Conservation (phyloP, 2,797 vertebrate genomes). For the Pseudomugil tenellus region DNA sequence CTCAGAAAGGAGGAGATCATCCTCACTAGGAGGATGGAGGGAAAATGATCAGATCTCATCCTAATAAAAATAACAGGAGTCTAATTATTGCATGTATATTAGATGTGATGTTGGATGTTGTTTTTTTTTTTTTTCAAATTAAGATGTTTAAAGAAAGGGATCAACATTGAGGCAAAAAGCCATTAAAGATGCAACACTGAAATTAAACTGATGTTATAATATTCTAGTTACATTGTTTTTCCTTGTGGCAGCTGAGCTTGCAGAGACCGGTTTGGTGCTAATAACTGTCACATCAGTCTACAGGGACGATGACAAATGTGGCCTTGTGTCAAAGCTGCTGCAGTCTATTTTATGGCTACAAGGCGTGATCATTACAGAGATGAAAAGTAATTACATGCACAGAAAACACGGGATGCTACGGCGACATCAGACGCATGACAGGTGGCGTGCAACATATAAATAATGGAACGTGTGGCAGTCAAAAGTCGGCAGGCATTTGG, state of each 20-base stretch:
- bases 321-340: conserved; percentile 39
- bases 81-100: conserved; percentile 20
- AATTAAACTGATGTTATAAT: not conserved
- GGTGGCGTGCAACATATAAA: conserved; percentile 58
- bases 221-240: not conserved
- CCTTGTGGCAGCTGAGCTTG: conserved; percentile 21
- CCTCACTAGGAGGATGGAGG: conserved; percentile 49
- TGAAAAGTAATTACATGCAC: conserved; percentile 60
- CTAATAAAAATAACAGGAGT: conserved; percentile 9
- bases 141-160: not conserved
- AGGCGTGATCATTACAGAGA: conserved; percentile 51
- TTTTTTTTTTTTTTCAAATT: conserved; percentile 6
- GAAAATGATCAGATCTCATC: conserved; percentile 37
- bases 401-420: conserved; percentile 44
- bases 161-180: not conserved
- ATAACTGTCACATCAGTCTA: conserved; percentile 51
- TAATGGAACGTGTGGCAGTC: conserved; percentile 60
- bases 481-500: conserved; percentile 68
- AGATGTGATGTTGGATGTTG: conserved; percentile 23
- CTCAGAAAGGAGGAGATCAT: conserved; percentile 52
- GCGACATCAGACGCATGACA: conserved; percentile 57
- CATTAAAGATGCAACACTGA: not conserved
- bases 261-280: conserved; percentile 23
- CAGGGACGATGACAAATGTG: conserved; percentile 49
- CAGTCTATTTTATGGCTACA: conserved; percentile 46